A percentile compares a stretch with the other conserved stretches of the same genome.
Evolutionary conservation across 2,797 vertebrate species (phyloP).

Genomic region (Thripadectes ignobilis): DNA sequence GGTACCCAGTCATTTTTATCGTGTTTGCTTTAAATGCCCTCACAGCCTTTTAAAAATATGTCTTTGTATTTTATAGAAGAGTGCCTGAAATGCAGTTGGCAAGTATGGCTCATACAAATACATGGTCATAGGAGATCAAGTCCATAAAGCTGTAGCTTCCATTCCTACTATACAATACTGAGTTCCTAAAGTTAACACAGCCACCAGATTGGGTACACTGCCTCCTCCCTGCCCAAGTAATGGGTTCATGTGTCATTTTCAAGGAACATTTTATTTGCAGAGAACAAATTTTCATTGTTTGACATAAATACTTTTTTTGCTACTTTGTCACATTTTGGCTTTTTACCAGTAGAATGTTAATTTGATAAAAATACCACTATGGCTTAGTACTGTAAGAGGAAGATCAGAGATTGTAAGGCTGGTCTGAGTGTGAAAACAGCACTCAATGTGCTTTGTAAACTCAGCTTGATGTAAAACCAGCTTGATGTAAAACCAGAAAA

Average conservation of each 20-base stretch:
- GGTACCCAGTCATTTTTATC: not conserved
- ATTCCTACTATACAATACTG: not conserved
- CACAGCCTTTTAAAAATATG: not conserved
- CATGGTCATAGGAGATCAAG: not conserved
- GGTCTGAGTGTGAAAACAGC: not conserved
- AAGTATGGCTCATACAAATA: not conserved
- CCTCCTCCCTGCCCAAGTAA: not conserved
- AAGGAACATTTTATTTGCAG: not conserved
- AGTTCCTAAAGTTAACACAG: not conserved
- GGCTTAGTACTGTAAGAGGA: not conserved
- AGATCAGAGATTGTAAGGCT: not conserved
- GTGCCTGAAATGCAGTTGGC: not conserved
- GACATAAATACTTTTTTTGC: not conserved
- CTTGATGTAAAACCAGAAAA: not conserved
- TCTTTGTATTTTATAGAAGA: not conserved
- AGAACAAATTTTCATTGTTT: not conserved
- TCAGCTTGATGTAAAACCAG: not conserved
- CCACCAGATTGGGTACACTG: not conserved
- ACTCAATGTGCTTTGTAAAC: not conserved
- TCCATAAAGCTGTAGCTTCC: rapidly evolving
- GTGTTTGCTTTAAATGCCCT: not conserved
- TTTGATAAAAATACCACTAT: not conserved
- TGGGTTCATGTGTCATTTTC: not conserved
- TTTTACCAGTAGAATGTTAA: not conserved
- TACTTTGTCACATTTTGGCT: not conserved